These are phyloP conservation scores for Pecten maximus DNA, from an alignment of 2,888 invertebrate genomes.

Conservation along the genomic window DNA sequence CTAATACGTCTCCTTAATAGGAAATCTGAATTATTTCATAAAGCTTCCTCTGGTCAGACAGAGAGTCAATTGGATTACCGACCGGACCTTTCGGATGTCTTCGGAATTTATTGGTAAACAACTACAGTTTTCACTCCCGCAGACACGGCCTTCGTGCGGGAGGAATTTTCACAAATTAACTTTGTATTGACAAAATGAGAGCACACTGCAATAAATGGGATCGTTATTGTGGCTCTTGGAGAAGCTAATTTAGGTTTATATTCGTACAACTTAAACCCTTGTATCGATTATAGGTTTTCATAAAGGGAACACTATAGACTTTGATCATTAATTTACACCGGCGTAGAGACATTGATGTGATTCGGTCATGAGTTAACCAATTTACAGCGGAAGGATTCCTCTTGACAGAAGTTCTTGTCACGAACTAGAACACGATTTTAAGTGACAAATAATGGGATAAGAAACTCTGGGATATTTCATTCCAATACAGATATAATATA, in stretches of 20 bases:
- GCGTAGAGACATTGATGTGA: background rate
- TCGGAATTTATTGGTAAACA: conserved; percentile 6
- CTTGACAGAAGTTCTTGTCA: background rate
- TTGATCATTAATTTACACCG: background rate
- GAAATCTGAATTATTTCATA: conserved; percentile 26
- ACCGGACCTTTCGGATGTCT: background rate
- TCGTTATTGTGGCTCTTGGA: background rate
- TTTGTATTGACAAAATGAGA: conserved; percentile 19
- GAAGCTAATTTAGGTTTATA: conserved; percentile 30
- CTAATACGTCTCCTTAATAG: background rate
- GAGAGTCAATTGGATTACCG: background rate
- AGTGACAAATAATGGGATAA: background rate
- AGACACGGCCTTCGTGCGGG: background rate
- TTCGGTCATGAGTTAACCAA: conserved; percentile 24
- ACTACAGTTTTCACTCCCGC: background rate
- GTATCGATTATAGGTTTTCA: conserved; percentile 8
- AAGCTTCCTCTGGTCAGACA: conserved; percentile 1
- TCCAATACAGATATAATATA: background rate
- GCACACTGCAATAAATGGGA: background rate
- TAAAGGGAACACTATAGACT: background rate
- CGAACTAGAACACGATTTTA: background rate
- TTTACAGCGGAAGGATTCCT: background rate
- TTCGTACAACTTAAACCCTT: background rate
- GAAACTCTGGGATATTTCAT: background rate
- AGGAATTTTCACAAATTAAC: background rate